A percentile compares a stretch with the other conserved stretches of the same genome.
These are phyloP conservation scores for Hedya salicella DNA, from an alignment of 2,888 invertebrate genomes.

Conservation along the genomic window DNA sequence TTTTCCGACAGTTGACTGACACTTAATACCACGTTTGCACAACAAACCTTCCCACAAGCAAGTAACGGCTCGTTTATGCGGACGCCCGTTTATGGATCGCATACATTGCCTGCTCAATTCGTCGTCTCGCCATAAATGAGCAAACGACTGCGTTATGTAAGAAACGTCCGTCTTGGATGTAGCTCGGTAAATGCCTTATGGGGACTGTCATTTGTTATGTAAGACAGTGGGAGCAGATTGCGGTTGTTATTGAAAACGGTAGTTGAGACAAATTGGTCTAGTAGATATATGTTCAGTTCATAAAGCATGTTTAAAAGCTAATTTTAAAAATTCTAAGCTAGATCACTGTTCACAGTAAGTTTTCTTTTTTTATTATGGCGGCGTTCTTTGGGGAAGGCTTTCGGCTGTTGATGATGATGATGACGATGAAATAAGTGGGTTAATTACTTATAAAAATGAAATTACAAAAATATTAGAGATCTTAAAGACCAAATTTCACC, in stretches of 20 bases:
- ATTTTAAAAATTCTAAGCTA: too few species aligned
- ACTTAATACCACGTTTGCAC: conserved; percentile 17
- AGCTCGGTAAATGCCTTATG: conserved; percentile 34
- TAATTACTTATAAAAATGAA: too few species aligned
- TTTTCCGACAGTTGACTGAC: conserved; percentile 15
- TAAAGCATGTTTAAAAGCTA: too few species aligned
- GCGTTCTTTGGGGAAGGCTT: too few species aligned
- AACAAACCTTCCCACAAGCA: conserved; percentile 43
- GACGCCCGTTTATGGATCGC: conserved; percentile 44
- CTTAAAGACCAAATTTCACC: too few species aligned
- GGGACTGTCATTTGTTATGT: conserved; percentile 33
- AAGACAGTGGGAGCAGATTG: conserved; percentile 13
- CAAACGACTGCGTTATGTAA: conserved; percentile 44
- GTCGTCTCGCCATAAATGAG: conserved; percentile 47
- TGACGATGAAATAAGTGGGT: too few species aligned
- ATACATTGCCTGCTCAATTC: conserved; percentile 47
- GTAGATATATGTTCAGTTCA: too few species aligned
- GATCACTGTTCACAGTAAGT: too few species aligned
- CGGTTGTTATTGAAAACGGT: conserved; percentile 9
- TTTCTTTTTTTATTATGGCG: too few species aligned
- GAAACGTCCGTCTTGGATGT: conserved; percentile 43
- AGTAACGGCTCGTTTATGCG: conserved; percentile 29
- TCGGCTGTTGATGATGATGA: too few species aligned
- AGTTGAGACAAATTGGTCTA: conserved; percentile 2
- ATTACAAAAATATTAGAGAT: too few species aligned